Conservation (phyloP, 2,113 vertebrate genomes). For the Carettochelys insculpta region DNA sequence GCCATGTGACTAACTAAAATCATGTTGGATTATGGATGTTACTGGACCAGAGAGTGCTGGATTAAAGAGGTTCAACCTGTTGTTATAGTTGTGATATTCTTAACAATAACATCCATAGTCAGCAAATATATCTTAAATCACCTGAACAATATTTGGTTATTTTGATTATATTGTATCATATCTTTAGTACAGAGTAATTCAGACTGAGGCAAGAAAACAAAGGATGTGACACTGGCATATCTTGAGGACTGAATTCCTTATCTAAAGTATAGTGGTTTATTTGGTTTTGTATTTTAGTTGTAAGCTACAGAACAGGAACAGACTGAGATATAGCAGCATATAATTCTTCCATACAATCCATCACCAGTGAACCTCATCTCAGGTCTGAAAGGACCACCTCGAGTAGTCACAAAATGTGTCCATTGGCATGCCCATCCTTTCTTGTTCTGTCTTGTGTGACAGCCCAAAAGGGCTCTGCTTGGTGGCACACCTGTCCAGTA, state of each 20-base stretch:
- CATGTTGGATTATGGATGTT: no score
- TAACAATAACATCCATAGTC: conserved; percentile 63
- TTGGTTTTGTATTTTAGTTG: not conserved
- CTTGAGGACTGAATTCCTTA: not conserved
- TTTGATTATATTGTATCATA: conserved; percentile 63
- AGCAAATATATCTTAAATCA: conserved; percentile 63
- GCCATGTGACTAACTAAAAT: no score
- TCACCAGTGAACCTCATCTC: not conserved
- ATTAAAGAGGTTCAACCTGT: no score
- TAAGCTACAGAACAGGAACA: not conserved
- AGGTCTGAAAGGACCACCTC: fast-evolving
- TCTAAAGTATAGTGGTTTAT: conserved; percentile 17
- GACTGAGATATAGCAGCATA: not conserved
- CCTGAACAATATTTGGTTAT: conserved; percentile 41
- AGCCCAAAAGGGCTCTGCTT: not conserved
- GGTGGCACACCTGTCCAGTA: not conserved
- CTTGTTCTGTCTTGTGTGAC: not conserved
- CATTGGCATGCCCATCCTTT: not conserved
- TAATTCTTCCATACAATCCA: not conserved
- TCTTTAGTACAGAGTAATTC: conserved; percentile 36
- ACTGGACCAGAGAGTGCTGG: no score
- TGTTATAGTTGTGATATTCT: conserved; percentile 64
- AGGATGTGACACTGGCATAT: not conserved
- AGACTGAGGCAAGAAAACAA: not conserved
- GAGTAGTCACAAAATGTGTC: not conserved